Evolutionary conservation across 2,113 vertebrate genomes (phyloP), one percentile per base, ranked within the genome.

Genomic region (Nothobranchius furzeri): DNA sequence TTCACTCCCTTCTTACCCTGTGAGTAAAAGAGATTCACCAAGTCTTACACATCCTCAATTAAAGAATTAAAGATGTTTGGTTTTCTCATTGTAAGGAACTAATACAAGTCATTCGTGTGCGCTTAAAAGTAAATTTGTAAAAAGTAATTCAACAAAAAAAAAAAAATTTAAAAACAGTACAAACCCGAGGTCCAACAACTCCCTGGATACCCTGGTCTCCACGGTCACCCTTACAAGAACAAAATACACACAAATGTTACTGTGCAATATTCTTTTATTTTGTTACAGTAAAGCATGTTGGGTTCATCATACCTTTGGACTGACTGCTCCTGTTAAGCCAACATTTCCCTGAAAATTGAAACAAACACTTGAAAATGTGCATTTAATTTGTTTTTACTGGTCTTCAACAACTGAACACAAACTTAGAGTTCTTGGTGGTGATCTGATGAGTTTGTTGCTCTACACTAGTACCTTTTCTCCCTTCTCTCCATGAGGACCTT

Each of bases 1-100:
- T 91, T 93, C 63, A 91, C 60, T 68, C 95, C 95, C 70, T 91
- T 93, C 87, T 95, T 94, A 11, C 94, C 95, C 95, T 95, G 79
- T 62, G 85, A 57, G 78, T 45, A 72, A 63, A 83, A 82, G 75
- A 25, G 69, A 70, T 81, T 47, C 14, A 56, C 1, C 25, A 64
- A 75, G 59, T 65, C 14, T 49, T 48, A 58, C 35, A 70, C 49
- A 52, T 3, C 20, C 17, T 12, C 14, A 42, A 11, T 58, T 69
- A 36, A 50, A 53, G 76, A 8, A 61, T 35, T 17, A 49, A 50
- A 30, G 30, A 30, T 3, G 11, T 51, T 11, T 40, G 2, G 8
- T 13, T 65, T 60, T 1, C 49, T 79, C 40, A 65, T 75, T 73
- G 53, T 11, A 67, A 58, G n/a, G 14, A 36, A 7, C 10, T 40